Percentiles rank a stretch among this genome's conserved stretches.
phyloP scores from a whole-genome alignment of 2,113 vertebrate genomes.

The Ptilonorhynchus violaceus region DNA sequence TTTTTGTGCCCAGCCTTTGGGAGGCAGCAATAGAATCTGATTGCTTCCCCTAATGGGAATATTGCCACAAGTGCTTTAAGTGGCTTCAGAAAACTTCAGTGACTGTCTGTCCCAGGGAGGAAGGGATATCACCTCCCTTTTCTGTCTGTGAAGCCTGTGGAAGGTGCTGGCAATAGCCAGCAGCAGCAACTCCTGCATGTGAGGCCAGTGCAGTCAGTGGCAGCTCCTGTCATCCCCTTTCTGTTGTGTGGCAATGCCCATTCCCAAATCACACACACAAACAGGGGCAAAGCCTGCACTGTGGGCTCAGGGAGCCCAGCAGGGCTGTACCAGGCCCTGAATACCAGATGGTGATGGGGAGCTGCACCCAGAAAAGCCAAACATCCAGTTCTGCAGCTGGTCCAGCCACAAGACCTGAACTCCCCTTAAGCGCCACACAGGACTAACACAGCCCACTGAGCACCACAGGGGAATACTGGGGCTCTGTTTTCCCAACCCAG shows the following conservation, averaged over 20 bases:
- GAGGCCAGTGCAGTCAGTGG: neutral
- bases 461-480: fast-evolving
- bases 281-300: neutral
- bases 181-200: neutral
- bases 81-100: neutral
- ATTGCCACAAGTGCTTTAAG: neutral
- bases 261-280: neutral
- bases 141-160: neutral
- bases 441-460: neutral
- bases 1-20: neutral
- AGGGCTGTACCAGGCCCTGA: neutral
- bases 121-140: neutral
- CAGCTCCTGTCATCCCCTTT: neutral
- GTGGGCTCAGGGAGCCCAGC: neutral
- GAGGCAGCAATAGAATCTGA: neutral
- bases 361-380: neutral
- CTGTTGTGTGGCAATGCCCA: fast-evolving
- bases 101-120: neutral
- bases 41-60: neutral
- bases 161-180: neutral
- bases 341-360: neutral
- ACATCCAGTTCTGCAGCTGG: neutral
- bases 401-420: neutral
- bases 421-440: neutral
- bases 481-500: neutral